Percentiles rank a stretch among this genome's conserved stretches.
phyloP scores from a whole-genome alignment of 2,888 invertebrate genomes.

The Synanthedon tipuliformis region DNA sequence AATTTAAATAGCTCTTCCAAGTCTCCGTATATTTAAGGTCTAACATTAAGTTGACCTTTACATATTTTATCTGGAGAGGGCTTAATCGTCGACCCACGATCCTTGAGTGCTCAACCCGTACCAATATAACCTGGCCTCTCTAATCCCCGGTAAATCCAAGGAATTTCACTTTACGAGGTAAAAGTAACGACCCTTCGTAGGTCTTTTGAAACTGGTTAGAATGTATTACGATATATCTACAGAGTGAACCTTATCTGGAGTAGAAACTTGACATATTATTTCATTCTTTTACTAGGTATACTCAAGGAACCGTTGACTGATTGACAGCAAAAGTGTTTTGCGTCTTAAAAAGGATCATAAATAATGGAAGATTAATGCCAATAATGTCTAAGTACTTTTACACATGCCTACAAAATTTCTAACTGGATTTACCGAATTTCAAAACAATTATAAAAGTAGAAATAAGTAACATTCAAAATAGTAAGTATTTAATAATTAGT shows the following conservation, averaged over 20 bases:
- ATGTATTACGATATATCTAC: conserved; percentile 46
- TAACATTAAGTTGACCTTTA: conserved; percentile 52
- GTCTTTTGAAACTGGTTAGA: conserved; percentile 34
- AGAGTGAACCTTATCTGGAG: conserved; percentile 40
- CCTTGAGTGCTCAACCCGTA: conserved; percentile 42
- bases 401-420: too few species aligned
- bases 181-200: conserved; percentile 35
- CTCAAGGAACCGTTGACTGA: background rate
- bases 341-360: too few species aligned
- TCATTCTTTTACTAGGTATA: background rate
- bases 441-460: too few species aligned
- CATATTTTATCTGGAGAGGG: conserved; percentile 64
- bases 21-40: conserved; percentile 29
- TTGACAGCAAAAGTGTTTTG: background rate
- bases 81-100: conserved; percentile 59
- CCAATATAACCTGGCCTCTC: conserved; percentile 37
- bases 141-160: conserved; percentile 18
- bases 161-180: conserved; percentile 29
- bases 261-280: conserved; percentile 36
- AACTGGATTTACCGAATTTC: too few species aligned
- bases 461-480: too few species aligned
- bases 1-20: conserved; percentile 47
- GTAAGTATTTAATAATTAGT: too few species aligned
- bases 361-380: too few species aligned
- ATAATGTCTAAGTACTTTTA: too few species aligned